These are phyloP conservation scores for Takifugu rubripes DNA, from an alignment of 2,797 vertebrate species.

Conservation along the genomic window DNA sequence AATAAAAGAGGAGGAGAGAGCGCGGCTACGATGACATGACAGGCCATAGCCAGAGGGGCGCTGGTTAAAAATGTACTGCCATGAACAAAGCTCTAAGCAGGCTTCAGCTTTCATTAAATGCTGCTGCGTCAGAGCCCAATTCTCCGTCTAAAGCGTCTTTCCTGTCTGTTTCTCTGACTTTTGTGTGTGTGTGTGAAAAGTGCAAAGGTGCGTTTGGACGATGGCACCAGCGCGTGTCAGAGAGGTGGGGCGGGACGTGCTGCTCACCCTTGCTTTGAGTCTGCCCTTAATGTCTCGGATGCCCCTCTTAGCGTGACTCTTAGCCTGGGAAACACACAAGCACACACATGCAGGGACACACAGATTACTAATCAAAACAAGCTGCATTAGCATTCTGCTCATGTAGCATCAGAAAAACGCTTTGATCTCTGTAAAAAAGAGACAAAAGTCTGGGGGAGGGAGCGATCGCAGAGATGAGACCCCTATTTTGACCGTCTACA, in stretches of 20 bases:
- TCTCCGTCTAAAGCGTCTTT: conserved; percentile 71
- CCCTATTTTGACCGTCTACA: conserved; percentile 5
- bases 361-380: conserved; percentile 62
- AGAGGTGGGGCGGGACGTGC: conserved; percentile 46
- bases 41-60: conserved; percentile 84
- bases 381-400: conserved; percentile 59
- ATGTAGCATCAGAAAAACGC: conserved; percentile 64
- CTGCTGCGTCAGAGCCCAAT: conserved; percentile 67
- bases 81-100: conserved; percentile 85
- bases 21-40: conserved; percentile 75
- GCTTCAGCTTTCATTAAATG: conserved; percentile 86
- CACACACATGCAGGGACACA: conserved; percentile 10
- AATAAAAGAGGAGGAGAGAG: conserved; percentile 76
- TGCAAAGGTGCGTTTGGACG: conserved; percentile 16
- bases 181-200: conserved; percentile 36
- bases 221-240: conserved; percentile 13
- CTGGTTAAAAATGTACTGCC: conserved; percentile 84
- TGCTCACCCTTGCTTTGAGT: conserved; percentile 87
- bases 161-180: conserved; percentile 60
- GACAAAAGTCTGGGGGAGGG: conserved; percentile 64
- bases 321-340: conserved; percentile 77
- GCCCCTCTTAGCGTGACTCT: conserved; percentile 91
- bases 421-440: conserved; percentile 64
- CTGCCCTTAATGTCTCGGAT: conserved; percentile 91
- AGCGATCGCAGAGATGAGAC: conserved; percentile 49